Base-by-base conservation (phyloP, 1,140 invertebrate genomes). In the Yoshiicerus persimilis region DNA sequence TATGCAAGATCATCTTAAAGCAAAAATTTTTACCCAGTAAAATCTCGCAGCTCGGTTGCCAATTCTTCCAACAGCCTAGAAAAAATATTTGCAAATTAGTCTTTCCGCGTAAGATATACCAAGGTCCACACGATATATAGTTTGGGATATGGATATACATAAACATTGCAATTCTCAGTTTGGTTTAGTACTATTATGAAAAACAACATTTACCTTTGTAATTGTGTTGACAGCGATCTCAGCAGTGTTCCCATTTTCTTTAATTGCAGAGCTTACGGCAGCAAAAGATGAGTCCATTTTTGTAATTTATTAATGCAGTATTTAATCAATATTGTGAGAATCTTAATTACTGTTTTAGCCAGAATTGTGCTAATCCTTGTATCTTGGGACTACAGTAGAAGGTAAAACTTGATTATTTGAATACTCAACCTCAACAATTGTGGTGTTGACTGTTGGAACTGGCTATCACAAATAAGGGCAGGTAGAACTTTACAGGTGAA, bases 31-130 rank as follows among this genome's bases (percentile, higher is more conserved):
- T 87, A 83, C 86, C 86, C 86, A 87, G n/a, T 87, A 87, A 62
- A 87, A 87, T 87, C 86, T 87, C 6, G 86, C 86, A 13, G 86
- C 70, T 25, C 86, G 34, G 27, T 87, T 87, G 11, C 86, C 56
- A 16, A 87, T 47, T 75, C 75, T 38, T 4, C 16, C n/a, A 23
- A 32, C 20, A 20, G n/a, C 30, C 75, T 80, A 56, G 4, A 56
- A n/a, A 56, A 16, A 56, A 56, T 56, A n/a, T n/a, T n/a, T n/a
- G n/a, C n/a, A n/a, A n/a, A n/a, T n/a, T n/a, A n/a, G n/a, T n/a
- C n/a, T n/a, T n/a, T n/a, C n/a, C n/a, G n/a, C n/a, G n/a, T n/a
- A n/a, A n/a, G n/a, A n/a, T n/a, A n/a, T n/a, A n/a, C n/a, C n/a
- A n/a, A n/a, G n/a, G n/a, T n/a, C n/a, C n/a, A n/a, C n/a, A n/a